Percentiles rank a stretch among this genome's conserved stretches.
phyloP scores from a whole-genome alignment of 2,797 vertebrate genomes.

The Neoniphon sammara region DNA sequence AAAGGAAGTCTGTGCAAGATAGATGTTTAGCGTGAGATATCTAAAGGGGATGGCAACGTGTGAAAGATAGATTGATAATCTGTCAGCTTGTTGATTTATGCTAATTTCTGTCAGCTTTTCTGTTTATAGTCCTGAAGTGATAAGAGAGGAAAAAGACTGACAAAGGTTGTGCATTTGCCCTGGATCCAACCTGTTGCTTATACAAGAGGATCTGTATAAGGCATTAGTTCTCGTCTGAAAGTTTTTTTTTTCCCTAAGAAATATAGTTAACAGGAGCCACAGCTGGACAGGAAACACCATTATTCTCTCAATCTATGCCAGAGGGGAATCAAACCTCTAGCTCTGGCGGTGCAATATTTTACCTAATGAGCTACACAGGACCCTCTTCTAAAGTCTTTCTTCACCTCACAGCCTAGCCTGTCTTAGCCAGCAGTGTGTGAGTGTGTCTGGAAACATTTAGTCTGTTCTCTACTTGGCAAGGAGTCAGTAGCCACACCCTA shows the following conservation, averaged over 20 bases:
- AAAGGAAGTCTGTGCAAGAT: slow-evolving; percentile 9
- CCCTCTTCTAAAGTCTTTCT: not conserved
- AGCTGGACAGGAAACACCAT: slow-evolving; percentile 24
- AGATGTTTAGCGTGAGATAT: slow-evolving; percentile 10
- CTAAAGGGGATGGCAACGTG: not conserved
- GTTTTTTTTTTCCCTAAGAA: not conserved
- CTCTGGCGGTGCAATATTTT: not conserved
- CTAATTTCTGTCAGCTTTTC: too few relatives aligned
- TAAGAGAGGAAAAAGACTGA: not conserved
- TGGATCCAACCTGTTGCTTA: slow-evolving; percentile 27
- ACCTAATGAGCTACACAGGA: not conserved
- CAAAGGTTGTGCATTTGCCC: not conserved
- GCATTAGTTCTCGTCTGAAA: not conserved
- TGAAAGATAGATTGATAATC: not conserved
- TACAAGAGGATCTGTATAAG: slow-evolving; percentile 14
- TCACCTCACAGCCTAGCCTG: not conserved
- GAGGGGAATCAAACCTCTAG: not conserved
- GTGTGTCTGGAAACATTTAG: slow-evolving; percentile 49
- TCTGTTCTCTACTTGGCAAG: slow-evolving; percentile 1
- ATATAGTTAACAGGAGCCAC: slow-evolving; percentile 3
- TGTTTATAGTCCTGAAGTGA: not conserved
- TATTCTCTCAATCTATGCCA: not conserved
- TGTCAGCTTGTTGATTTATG: too few relatives aligned
- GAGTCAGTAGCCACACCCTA: slow-evolving; percentile 46
- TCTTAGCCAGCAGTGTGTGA: slow-evolving; percentile 17